phyloP scores from a whole-genome alignment of 2,113 vertebrate genomes.

The Numida meleagris region DNA sequence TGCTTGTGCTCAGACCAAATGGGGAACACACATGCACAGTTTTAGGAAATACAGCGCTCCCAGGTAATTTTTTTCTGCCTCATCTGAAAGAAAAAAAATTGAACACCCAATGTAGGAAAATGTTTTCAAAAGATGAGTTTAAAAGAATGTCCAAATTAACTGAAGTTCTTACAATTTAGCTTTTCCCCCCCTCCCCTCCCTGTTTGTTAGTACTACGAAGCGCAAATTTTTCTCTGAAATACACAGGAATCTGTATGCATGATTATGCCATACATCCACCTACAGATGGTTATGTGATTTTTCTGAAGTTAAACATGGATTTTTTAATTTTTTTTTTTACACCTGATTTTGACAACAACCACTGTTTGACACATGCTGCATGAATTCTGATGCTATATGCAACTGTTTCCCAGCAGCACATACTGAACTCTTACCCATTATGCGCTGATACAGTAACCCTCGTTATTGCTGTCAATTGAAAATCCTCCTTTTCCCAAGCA shows the following conservation, averaged over 20 bases:
- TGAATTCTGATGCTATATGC: not conserved
- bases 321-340: too few species aligned
- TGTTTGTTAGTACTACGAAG: not conserved
- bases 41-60: not conserved
- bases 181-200: too few species aligned
- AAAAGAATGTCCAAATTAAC: not conserved
- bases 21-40: not conserved
- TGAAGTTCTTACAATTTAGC: not conserved
- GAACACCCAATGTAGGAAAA: not conserved
- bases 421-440: not conserved
- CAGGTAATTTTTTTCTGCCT: not conserved
- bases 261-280: not conserved
- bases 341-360: fast-evolving
- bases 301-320: not conserved
- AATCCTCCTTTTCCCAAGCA: not conserved
- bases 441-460: fast-evolving
- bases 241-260: not conserved
- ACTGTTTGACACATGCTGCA: not conserved
- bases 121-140: not conserved
- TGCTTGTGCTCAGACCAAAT: not conserved
- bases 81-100: not conserved
- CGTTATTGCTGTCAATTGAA: not conserved
- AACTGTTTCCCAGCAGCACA: not conserved
- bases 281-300: not conserved
- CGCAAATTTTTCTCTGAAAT: not conserved